These are phyloP conservation scores for Pandemis heparana DNA, from an alignment of 2,888 invertebrate genomes.

Conservation along the genomic window DNA sequence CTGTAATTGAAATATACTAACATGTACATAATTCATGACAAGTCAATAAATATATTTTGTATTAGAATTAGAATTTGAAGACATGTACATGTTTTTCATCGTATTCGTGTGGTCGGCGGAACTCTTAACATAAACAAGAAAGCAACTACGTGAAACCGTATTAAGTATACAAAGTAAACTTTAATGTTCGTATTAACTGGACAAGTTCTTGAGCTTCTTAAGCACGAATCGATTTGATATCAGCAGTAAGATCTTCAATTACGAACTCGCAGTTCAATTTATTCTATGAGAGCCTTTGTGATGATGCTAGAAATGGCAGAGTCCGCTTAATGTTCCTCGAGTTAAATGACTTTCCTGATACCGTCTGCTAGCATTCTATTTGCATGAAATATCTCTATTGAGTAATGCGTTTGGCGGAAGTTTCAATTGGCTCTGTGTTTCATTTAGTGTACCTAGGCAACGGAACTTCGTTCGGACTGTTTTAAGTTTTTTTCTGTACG, in stretches of 20 bases:
- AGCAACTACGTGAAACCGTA: no score
- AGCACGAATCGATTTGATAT: conserved; percentile 18
- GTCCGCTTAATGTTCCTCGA: conserved; percentile 17
- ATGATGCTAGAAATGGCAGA: background rate
- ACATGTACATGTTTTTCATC: no score
- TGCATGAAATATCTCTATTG: conserved; percentile 15
- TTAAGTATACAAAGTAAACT: background rate
- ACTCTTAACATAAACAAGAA: no score
- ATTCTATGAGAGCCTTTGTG: conserved; percentile 20
- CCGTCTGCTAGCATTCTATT: conserved; percentile 24
- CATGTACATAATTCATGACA: no score
- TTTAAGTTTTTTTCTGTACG: no score
- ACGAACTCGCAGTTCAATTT: conserved; percentile 20
- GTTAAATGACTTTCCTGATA: conserved; percentile 32
- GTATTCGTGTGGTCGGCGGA: no score
- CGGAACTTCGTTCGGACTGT: no score
- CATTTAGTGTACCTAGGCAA: background rate
- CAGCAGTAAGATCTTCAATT: conserved; percentile 15
- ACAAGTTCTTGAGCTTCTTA: conserved; percentile 8
- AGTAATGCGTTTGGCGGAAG: conserved; percentile 2
- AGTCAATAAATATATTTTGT: no score
- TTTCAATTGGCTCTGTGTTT: conserved; percentile 1
- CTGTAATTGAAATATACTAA: no score
- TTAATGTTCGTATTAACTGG: background rate
- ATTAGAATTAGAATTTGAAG: no score